Base-by-base conservation (phyloP, 2,888 invertebrate genomes). In the Amiota communis region DNA sequence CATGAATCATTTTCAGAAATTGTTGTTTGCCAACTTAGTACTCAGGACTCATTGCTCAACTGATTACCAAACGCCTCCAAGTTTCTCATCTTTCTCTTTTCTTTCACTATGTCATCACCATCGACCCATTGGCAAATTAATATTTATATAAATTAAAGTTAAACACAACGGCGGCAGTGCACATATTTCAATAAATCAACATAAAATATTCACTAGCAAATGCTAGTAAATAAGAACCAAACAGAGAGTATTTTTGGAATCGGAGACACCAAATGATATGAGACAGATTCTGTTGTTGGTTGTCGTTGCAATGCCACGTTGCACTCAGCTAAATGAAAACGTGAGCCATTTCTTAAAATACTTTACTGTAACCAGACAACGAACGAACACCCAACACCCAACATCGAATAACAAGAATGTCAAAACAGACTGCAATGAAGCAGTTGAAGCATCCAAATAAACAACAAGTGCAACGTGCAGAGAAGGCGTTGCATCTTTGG, bases 311-410 rank as follows among this genome's bases (percentile, higher is more conserved):
- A 48, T 56, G 74, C 75, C 76, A 80, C 81, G 75, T 13, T 81
- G 83, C 83, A 83, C 83, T 83, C 83, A 83, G 84, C 84, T 83
- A 83, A 83, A 83, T 83, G 83, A 83, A 83, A 83, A 83, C 83
- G 83, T 83, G 84, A 80, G 77, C 79, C 77, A 79, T 83, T 81
- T 77, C 76, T 77, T 76, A 79, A 83, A 83, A 83, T 80, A 84
- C 79, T 84, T 81, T 76, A 76, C 73, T 79, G 79, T 76, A 57
- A 17, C 11, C 79, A 75, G 74, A 77, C 79, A 81, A 79, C 56
- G n/a, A 53, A 75, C 59, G 61, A 48, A 57, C 72, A 56, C 73
- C 57, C 71, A 75, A 68, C 51, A 56, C 73, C 57, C 71, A 75
- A 68, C 51, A 53, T 12, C 53, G 53, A 53, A 36, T 6, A 36